Conservation (phyloP, 2,113 vertebrate genomes). For the Callaeas wilsoni region DNA sequence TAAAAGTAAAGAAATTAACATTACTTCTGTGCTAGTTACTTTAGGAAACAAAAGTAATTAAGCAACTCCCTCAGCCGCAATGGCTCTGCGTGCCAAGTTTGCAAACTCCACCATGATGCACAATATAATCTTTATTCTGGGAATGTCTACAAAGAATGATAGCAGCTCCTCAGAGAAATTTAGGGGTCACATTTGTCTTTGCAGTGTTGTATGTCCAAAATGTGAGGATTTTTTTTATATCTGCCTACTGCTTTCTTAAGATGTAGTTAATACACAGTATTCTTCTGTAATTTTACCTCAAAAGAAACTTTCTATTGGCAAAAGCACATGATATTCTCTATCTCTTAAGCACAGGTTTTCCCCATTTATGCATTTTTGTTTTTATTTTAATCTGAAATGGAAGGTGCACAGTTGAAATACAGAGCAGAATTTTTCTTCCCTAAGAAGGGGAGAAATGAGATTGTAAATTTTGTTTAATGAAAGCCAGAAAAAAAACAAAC, state of each 20-base stretch:
- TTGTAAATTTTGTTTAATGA: not conserved
- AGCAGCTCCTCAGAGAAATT: not conserved
- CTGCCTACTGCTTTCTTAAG: not conserved
- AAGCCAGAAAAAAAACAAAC: not conserved
- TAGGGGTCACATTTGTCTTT: not conserved
- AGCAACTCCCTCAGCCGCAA: not conserved
- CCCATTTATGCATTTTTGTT: not conserved
- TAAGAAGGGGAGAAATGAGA: not conserved
- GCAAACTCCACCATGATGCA: not conserved
- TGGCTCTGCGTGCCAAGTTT: not conserved
- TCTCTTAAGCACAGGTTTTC: not conserved
- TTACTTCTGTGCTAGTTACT: not conserved
- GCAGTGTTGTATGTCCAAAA: not conserved
- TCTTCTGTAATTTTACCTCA: not conserved
- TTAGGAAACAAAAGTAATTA: not conserved
- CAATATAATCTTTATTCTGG: not conserved
- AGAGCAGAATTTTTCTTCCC: not conserved
- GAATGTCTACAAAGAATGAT: not conserved
- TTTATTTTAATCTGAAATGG: slow-evolving; percentile 1
- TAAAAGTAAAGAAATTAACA: not conserved
- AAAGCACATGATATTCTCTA: not conserved
- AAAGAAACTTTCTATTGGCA: not conserved
- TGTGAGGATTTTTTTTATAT: not conserved
- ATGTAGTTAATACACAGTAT: not conserved
- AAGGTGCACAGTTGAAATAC: not conserved